Evolutionary conservation across 2,113 vertebrate species (phyloP).

Genomic region (Larimichthys polyactis): DNA sequence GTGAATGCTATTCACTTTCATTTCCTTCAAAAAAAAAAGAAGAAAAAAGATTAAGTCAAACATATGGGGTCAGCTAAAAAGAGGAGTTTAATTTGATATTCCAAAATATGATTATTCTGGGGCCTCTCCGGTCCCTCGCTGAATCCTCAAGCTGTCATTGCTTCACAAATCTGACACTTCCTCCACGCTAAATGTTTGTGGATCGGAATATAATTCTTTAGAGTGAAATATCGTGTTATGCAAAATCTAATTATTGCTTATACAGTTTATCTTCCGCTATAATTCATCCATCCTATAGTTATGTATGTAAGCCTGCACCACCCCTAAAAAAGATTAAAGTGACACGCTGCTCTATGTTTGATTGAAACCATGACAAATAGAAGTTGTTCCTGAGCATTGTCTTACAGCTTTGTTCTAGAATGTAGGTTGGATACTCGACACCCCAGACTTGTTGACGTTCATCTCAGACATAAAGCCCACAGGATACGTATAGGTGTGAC

Average conservation of each 20-base stretch:
- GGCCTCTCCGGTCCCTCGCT: neutral
- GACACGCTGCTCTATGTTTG: constrained; percentile 27
- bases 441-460: constrained; percentile 18
- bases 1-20: constrained; percentile 55
- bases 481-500: constrained; percentile 33
- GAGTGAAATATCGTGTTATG: neutral
- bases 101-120: constrained; percentile 44
- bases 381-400: constrained; percentile 35
- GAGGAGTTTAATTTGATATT: constrained; percentile 57
- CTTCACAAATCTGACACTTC: neutral
- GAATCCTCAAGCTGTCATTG: neutral
- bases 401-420: constrained; percentile 36
- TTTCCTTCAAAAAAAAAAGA: constrained; percentile 31
- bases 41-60: constrained; percentile 55
- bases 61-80: constrained; percentile 61
- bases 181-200: neutral
- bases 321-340: neutral
- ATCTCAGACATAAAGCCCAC: constrained; percentile 14
- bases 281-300: neutral
- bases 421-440: constrained; percentile 61
- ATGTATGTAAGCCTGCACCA: neutral
- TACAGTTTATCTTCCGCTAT: neutral
- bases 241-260: neutral
- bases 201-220: neutral
- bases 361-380: constrained; percentile 35